These are phyloP conservation scores for Sinocyclocheilus grahami DNA, from an alignment of 2,113 vertebrate species.

Conservation along the genomic window DNA sequence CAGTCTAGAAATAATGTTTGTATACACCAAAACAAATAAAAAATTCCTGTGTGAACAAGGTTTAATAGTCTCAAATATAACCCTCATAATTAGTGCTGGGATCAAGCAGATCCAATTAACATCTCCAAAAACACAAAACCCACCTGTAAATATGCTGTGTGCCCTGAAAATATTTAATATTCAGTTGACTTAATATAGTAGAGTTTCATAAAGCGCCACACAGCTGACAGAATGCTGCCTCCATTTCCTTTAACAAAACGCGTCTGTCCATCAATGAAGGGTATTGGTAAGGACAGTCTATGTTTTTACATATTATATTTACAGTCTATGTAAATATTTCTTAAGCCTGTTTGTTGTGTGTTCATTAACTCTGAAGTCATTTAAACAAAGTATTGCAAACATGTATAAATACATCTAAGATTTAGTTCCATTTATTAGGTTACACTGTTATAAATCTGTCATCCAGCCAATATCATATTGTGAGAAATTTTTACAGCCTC, in stretches of 20 bases:
- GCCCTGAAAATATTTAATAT: background rate
- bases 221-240: constrained; percentile 5
- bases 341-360: constrained; percentile 7
- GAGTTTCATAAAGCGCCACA: background rate
- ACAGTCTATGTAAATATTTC: background rate
- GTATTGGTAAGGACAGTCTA: background rate
- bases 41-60: background rate
- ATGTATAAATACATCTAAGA: background rate
- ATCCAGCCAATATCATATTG: background rate
- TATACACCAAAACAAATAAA: too few species aligned
- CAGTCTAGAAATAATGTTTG: too few species aligned
- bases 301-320: too few species aligned
- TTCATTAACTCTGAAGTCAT: background rate
- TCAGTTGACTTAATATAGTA: constrained; percentile 19
- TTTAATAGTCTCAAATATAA: constrained; percentile 8
- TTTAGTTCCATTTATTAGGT: background rate
- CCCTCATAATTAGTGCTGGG: background rate
- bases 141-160: background rate
- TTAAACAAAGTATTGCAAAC: background rate
- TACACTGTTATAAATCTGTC: background rate
- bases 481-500: background rate
- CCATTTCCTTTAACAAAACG: constrained; percentile 10
- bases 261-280: background rate
- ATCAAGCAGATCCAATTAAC: background rate
- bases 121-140: background rate